phyloP scores from a whole-genome alignment of 2,113 vertebrate genomes.

The Microcebus jonahi region DNA sequence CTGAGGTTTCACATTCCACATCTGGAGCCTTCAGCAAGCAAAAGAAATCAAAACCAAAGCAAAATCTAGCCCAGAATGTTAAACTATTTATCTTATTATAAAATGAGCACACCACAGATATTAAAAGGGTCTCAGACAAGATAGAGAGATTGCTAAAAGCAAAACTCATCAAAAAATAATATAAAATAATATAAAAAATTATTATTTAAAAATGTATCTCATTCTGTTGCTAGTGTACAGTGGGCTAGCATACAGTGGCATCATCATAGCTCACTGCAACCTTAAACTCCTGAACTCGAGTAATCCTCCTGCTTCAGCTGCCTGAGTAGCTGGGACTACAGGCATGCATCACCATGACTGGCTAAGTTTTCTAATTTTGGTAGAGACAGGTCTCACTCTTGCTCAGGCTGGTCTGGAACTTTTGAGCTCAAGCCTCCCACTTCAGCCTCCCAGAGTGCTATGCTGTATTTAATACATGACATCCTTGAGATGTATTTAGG shows the following conservation, averaged over 20 bases:
- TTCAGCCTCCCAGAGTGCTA: background rate
- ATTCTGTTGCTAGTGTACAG: too few species aligned
- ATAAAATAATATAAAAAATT: slow-evolving; percentile 8
- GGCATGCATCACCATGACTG: too few species aligned
- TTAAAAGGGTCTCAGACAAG: slow-evolving; percentile 21
- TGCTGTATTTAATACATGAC: background rate
- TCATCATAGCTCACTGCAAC: too few species aligned
- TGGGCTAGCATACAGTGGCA: too few species aligned
- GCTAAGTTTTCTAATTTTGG: too few species aligned
- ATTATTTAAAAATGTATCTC: background rate
- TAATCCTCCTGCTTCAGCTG: too few species aligned
- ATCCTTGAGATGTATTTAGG: background rate
- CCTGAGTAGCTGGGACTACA: too few species aligned
- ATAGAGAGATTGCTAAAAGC: background rate
- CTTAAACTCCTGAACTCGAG: too few species aligned
- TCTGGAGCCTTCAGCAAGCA: background rate
- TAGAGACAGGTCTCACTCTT: too few species aligned
- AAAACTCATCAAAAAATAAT: slow-evolving; percentile 28
- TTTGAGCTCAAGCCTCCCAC: too few species aligned
- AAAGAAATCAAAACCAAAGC: slow-evolving; percentile 25
- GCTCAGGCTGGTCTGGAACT: too few species aligned
- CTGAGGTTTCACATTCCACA: background rate
- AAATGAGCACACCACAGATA: background rate
- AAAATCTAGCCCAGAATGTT: slow-evolving; percentile 35
- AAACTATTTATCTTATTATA: background rate